Evolutionary conservation across 2,113 vertebrate species (phyloP).

Genomic region (Mixornis gularis): DNA sequence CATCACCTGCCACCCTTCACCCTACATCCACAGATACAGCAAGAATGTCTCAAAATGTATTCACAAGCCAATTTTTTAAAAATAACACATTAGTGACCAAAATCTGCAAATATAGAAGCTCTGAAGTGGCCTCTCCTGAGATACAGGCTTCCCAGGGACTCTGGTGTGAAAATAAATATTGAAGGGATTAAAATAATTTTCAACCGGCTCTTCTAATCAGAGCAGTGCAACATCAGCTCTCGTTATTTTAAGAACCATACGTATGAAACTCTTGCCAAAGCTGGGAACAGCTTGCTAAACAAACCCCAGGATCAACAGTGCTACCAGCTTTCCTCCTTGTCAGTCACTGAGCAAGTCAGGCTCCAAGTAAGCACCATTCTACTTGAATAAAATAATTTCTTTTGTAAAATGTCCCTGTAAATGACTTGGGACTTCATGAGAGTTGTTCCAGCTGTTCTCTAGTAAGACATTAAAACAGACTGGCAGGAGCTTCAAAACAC

Average conservation of each 20-base stretch:
- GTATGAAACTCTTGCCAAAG: not conserved
- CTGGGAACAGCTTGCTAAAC: not conserved
- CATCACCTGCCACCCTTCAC: not conserved
- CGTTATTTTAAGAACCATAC: not conserved
- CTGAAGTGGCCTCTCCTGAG: not conserved
- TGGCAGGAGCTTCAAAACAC: constrained; percentile 32
- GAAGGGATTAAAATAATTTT: constrained; percentile 10
- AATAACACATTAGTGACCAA: not conserved
- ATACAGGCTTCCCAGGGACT: not conserved
- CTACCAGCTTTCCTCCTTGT: not conserved
- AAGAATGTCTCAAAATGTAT: not conserved
- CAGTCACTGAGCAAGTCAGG: not conserved
- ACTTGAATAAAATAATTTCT: not conserved
- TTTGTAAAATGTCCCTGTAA: not conserved
- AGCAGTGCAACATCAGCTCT: not conserved
- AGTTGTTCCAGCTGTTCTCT: constrained; percentile 43
- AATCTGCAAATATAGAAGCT: not conserved
- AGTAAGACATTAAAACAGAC: not conserved
- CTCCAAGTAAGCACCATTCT: not conserved
- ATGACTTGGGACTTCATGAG: constrained; percentile 21
- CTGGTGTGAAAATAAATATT: not conserved
- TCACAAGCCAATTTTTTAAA: not conserved
- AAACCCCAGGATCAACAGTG: not conserved
- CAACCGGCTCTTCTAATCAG: not conserved
- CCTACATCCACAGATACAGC: not conserved